phyloP scores from a whole-genome alignment of 2,888 invertebrate genomes.

The Erynnis tages region DNA sequence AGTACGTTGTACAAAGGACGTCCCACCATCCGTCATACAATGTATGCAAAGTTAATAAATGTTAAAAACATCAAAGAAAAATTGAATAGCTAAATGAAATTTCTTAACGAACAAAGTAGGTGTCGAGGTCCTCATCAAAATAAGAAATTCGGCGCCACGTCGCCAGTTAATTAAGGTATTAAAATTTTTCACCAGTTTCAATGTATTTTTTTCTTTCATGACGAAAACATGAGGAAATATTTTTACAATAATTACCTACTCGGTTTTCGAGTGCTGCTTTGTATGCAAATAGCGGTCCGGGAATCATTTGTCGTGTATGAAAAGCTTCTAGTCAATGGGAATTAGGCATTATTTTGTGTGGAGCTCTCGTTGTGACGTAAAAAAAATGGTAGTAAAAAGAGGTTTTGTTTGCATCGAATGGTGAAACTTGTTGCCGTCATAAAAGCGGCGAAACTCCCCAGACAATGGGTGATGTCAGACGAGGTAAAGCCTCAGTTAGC shows the following conservation, averaged over 20 bases:
- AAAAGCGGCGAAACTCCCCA: conserved; percentile 57
- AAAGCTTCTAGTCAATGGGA: conserved; percentile 36
- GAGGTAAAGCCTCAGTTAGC: conserved; percentile 48
- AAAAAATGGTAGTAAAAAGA: conserved; percentile 35
- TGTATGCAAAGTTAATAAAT: conserved; percentile 19
- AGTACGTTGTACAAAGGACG: conserved; percentile 6
- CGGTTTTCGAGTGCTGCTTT: conserved; percentile 27
- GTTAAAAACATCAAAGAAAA: conserved; percentile 22
- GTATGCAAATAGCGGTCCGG: conserved; percentile 26
- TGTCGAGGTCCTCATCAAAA: conserved; percentile 53
- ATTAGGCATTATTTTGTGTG: conserved; percentile 38
- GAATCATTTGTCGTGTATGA: conserved; percentile 27
- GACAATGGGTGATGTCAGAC: conserved; percentile 66
- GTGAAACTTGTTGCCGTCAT: conserved; percentile 57
- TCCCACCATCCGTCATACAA: conserved; percentile 11
- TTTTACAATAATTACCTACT: conserved; percentile 37
- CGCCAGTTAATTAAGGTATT: conserved; percentile 65
- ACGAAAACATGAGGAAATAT: conserved; percentile 47
- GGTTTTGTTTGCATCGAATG: conserved; percentile 39
- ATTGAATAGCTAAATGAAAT: conserved; percentile 41
- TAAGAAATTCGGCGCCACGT: conserved; percentile 56
- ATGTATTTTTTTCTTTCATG: conserved; percentile 46
- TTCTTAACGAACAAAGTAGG: conserved; percentile 50
- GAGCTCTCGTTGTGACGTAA: conserved; percentile 34
- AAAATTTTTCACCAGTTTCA: conserved; percentile 56